A percentile compares a stretch with the other conserved stretches of the same genome.
Conservation (phyloP, 2,888 invertebrate genomes). For the Papilio demoleus region DNA sequence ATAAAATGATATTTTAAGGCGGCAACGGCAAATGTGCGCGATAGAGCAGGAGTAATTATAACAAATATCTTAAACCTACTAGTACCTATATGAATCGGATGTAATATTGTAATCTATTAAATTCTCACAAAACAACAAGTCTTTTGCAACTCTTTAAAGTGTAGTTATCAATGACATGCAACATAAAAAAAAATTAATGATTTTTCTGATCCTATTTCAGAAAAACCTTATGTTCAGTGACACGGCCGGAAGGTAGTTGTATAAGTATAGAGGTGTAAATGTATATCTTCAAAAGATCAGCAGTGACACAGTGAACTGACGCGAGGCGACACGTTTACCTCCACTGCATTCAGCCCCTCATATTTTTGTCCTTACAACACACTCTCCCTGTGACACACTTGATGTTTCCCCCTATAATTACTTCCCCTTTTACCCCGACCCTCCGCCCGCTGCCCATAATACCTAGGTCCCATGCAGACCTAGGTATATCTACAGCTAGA, state of each 20-base stretch:
- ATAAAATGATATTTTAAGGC: too few relatives aligned
- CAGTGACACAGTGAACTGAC: slow-evolving; percentile 82
- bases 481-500: slow-evolving; percentile 70
- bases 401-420: slow-evolving; percentile 78
- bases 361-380: slow-evolving; percentile 80
- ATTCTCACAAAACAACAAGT: too few relatives aligned
- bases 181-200: too few relatives aligned
- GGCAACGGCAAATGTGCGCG: too few relatives aligned
- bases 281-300: slow-evolving; percentile 72
- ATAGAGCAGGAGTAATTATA: too few relatives aligned
- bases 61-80: too few relatives aligned
- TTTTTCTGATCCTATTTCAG: too few relatives aligned
- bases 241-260: not conserved
- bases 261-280: slow-evolving; percentile 43
- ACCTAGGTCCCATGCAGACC: slow-evolving; percentile 66
- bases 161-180: too few relatives aligned
- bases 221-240: not conserved
- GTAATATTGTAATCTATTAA: too few relatives aligned
- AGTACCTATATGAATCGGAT: too few relatives aligned
- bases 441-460: slow-evolving; percentile 60
- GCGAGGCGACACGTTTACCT: slow-evolving; percentile 79
- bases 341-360: slow-evolving; percentile 70
- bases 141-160: too few relatives aligned
- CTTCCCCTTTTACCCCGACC: slow-evolving; percentile 61
- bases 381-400: slow-evolving; percentile 81